Conservation (phyloP, 2,113 vertebrate species). For the Cryptotis parvus region DNA sequence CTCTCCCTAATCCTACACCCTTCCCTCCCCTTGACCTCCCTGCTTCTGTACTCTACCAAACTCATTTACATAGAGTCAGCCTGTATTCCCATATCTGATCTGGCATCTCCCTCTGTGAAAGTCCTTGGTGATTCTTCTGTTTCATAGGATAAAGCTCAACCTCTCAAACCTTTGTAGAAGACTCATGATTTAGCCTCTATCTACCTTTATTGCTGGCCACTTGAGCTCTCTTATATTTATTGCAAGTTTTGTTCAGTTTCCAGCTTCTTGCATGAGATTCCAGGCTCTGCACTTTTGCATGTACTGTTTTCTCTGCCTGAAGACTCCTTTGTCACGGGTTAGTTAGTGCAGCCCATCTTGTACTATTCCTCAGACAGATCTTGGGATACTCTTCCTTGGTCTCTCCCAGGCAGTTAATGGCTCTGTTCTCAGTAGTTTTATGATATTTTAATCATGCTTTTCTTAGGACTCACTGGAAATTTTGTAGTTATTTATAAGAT, state of each 20-base stretch:
- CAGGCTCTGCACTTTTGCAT: background rate
- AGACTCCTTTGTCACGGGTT: background rate
- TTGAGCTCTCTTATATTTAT: background rate
- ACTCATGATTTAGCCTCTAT: background rate
- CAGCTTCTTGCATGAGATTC: background rate
- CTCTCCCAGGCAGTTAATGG: background rate
- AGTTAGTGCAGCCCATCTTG: background rate
- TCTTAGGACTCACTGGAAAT: background rate
- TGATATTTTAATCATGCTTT: background rate
- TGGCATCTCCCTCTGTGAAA: background rate
- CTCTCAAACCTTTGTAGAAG: background rate
- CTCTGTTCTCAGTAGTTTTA: conserved; percentile 23
- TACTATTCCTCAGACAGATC: background rate
- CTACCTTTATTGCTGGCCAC: background rate
- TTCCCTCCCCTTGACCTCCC: background rate
- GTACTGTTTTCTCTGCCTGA: background rate
- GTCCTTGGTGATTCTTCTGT: background rate
- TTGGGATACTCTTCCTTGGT: background rate
- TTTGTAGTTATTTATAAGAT: conserved; percentile 26
- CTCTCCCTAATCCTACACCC: too few species aligned
- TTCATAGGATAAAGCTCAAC: background rate
- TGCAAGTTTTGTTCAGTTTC: background rate
- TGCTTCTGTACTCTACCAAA: background rate
- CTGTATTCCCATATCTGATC: background rate
- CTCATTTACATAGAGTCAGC: background rate